A percentile compares a stretch with the other conserved stretches of the same genome.
Conservation (phyloP, 2,888 invertebrate species). For the Strigamia crassipes region DNA sequence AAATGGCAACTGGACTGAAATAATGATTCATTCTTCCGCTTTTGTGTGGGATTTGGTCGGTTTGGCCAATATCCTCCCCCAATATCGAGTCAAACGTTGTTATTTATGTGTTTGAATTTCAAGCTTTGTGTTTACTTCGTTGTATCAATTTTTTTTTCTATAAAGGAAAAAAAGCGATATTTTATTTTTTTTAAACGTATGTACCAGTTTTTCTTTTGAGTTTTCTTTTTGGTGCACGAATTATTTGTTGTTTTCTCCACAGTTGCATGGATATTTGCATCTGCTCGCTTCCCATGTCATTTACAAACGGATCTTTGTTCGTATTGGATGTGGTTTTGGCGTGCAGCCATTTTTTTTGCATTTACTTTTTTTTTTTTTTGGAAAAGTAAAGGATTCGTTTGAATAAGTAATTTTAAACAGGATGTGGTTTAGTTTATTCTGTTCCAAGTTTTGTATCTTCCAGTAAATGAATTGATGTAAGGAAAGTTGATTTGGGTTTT, state of each 20-base stretch:
- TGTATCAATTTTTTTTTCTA: no score
- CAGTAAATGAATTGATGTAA: no score
- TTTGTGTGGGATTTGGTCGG: no score
- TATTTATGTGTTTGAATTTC: no score
- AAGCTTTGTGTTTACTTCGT: no score
- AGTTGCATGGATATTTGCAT: conserved; percentile 10
- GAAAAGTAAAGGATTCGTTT: neutral
- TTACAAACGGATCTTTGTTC: conserved; percentile 16
- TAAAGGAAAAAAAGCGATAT: no score
- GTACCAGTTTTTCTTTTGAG: neutral
- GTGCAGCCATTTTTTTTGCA: neutral
- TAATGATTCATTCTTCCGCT: no score
- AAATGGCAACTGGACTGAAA: no score
- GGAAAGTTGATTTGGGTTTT: no score
- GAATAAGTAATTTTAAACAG: neutral
- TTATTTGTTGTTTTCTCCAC: neutral
- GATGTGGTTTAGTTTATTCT: neutral
- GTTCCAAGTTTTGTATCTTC: no score
- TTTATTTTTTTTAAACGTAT: neutral
- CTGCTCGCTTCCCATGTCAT: conserved; percentile 13
- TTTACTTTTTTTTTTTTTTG: neutral
- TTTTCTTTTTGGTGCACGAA: neutral
- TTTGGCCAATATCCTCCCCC: no score
- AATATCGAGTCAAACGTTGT: no score
- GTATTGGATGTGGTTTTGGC: conserved; percentile 16